A percentile compares a stretch with the other conserved stretches of the same genome.
phyloP scores from a whole-genome alignment of 2,797 vertebrate genomes.

The Esox lucius region DNA sequence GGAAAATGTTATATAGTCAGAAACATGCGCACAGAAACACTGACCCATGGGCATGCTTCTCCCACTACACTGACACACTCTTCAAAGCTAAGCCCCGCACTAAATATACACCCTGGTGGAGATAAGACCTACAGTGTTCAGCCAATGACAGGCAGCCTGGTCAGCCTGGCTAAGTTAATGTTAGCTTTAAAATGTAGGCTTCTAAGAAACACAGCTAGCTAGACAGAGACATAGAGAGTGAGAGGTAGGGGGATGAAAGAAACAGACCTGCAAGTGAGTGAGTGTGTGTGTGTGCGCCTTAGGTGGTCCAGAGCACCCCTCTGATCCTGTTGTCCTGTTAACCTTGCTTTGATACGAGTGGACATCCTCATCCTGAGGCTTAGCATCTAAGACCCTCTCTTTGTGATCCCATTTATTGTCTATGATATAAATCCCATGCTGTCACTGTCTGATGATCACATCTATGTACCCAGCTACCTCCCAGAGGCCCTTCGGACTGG shows the following conservation, averaged over 20 bases:
- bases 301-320: neutral
- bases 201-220: slow-evolving; percentile 53
- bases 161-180: slow-evolving; percentile 68
- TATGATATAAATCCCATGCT: too few species aligned
- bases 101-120: slow-evolving; percentile 83
- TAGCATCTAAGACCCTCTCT: slow-evolving; percentile 4
- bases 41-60: slow-evolving; percentile 54
- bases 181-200: slow-evolving; percentile 68
- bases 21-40: too few species aligned
- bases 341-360: slow-evolving; percentile 32
- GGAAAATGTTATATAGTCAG: too few species aligned
- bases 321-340: slow-evolving; percentile 22
- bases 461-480: slow-evolving; percentile 17
- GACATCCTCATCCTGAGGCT: slow-evolving; percentile 19
- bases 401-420: neutral
- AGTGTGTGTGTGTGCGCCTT: neutral
- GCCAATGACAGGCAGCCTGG: slow-evolving; percentile 70
- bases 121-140: slow-evolving; percentile 79
- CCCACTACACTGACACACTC: slow-evolving; percentile 7
- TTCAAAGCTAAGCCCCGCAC: slow-evolving; percentile 78
- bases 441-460: slow-evolving; percentile 14
- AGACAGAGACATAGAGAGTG: neutral
- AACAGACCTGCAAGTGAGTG: neutral
- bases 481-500: neutral
- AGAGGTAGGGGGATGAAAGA: slow-evolving; percentile 16